Evolutionary conservation across 2,888 invertebrate genomes (phyloP).

Genomic region (Agrypnus murinus): DNA sequence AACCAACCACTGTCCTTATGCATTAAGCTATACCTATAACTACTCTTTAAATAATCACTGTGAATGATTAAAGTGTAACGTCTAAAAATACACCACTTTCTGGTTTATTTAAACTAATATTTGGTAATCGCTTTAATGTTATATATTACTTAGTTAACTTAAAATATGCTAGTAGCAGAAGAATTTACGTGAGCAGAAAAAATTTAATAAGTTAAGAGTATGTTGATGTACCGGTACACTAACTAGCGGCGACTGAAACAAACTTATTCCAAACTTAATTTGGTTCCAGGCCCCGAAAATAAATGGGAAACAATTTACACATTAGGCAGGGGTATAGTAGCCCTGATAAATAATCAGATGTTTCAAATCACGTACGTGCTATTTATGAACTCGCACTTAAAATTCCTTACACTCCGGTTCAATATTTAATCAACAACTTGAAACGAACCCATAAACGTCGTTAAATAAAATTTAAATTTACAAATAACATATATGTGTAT

Average conservation of each 20-base stretch:
- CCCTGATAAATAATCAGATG: slow-evolving; percentile 52
- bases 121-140: neutral
- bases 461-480: slow-evolving; percentile 48
- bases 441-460: slow-evolving; percentile 41
- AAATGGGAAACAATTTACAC: slow-evolving; percentile 62
- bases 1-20: neutral
- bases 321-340: slow-evolving; percentile 51
- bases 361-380: slow-evolving; percentile 51
- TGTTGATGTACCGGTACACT: slow-evolving; percentile 57
- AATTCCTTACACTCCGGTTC: slow-evolving; percentile 53
- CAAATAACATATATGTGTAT: slow-evolving; percentile 41
- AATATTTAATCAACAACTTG: slow-evolving; percentile 48
- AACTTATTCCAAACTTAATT: slow-evolving; percentile 60
- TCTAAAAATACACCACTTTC: neutral
- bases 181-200: slow-evolving; percentile 23
- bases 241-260: slow-evolving; percentile 59
- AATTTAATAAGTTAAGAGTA: slow-evolving; percentile 12
- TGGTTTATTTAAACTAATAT: slow-evolving; percentile 1
- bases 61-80: too few relatives aligned
- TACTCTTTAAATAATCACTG: too few relatives aligned
- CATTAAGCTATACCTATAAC: too few relatives aligned
- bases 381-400: slow-evolving; percentile 54
- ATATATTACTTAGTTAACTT: neutral
- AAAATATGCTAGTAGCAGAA: neutral
- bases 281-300: slow-evolving; percentile 60